A percentile compares a stretch with the other conserved stretches of the same genome.
Conservation (phyloP, 1,140 invertebrate species). For the Dendrolimus kikuchii region DNA sequence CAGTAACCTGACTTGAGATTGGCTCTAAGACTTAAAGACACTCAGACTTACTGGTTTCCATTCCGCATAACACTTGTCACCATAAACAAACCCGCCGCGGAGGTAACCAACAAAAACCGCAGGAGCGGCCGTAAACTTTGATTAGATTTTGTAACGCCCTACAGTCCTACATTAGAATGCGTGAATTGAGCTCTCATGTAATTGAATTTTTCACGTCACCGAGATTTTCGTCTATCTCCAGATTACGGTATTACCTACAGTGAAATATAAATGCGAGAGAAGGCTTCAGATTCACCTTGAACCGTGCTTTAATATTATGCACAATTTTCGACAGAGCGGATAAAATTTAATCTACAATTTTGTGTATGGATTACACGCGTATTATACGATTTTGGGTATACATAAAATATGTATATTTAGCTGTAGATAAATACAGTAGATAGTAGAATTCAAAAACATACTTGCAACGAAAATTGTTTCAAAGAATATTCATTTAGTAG, state of each 20-base stretch:
- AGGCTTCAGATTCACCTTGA: not conserved
- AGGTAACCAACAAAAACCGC: constrained; percentile 55
- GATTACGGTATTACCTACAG: constrained; percentile 12
- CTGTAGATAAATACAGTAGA: too few species aligned
- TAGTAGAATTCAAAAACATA: too few species aligned
- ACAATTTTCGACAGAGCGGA: too few species aligned
- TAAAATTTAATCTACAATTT: too few species aligned
- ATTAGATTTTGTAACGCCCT: constrained; percentile 64
- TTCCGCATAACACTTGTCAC: constrained; percentile 18
- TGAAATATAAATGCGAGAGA: not conserved
- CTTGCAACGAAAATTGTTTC: too few species aligned
- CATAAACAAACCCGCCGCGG: constrained; percentile 21
- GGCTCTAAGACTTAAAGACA: too few species aligned
- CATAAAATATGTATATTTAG: too few species aligned
- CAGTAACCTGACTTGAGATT: too few species aligned
- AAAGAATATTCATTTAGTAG: too few species aligned
- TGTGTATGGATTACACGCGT: too few species aligned
- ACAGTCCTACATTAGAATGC: constrained; percentile 60
- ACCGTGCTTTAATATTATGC: too few species aligned
- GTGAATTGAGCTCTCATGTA: constrained; percentile 51
- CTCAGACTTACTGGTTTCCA: constrained; percentile 6
- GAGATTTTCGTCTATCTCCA: constrained; percentile 30
- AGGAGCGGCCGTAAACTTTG: constrained; percentile 64
- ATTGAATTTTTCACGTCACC: constrained; percentile 67
- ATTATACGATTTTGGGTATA: too few species aligned